Base-by-base conservation (phyloP, 2,113 vertebrate genomes). In the Dunckerocampus dactyliophorus region DNA sequence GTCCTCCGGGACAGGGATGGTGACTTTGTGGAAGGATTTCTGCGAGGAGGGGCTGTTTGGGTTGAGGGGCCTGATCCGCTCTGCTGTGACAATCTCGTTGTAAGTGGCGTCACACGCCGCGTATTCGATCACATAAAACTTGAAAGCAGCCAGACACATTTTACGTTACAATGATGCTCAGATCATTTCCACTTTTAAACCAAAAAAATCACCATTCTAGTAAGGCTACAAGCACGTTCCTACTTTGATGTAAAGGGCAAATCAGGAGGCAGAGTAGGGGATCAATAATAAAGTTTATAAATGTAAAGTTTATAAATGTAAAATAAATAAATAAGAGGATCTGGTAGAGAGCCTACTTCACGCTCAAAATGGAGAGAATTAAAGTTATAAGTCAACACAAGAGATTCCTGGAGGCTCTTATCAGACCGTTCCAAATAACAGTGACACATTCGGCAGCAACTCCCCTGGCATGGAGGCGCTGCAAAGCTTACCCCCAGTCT, bases 41-140 rank as follows among this genome's bases (percentile, higher is more conserved):
- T 89, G 89, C 76, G 91, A 90, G 19, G 92, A 91, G 6, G 93
- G 90, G 68, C 90, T 91, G 90, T 91, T 95, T 75, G 93, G 94
- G 82, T 96, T 96, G 65, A 95, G 89, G 0, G 93, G 92, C 72
- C 94, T 92, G 80, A 96, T 94, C 52, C 94, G 89, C 72, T 95
- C 94, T 10, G 93, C 61, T 4, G 93, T 96, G 85, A 96, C 93
- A 0, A 96, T 96, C 86, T 95, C 94, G 17, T 96, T 96, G 85
- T 95, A 96, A 19, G 94, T 95, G 70, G 94, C 92, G 28, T 95
- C 94, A 5, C 93, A 95, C 2, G 94, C 93, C 1, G 94, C 93
- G 15, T 95, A 95, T 79, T 96, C 94, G 8, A 96, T 95, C 62
- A 96, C 94, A 11, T 95, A 96, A 77, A 96, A 96, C 94, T 96